phyloP scores from a whole-genome alignment of 1,140 invertebrate genomes.

The Zophobas morio region DNA sequence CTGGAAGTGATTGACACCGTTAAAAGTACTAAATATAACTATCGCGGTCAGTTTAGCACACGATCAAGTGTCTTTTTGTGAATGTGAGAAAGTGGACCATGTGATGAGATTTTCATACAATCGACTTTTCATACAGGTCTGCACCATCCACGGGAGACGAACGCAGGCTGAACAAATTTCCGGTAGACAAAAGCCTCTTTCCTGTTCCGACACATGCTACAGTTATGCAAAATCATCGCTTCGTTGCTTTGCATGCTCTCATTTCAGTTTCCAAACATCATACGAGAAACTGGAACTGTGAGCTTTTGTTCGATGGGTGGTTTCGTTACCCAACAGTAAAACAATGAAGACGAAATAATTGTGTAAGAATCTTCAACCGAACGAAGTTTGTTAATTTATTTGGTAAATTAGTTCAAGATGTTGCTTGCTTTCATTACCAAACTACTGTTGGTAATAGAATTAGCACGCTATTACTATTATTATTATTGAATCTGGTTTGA shows the following conservation, averaged over 20 bases:
- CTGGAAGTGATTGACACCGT: slow-evolving; percentile 34
- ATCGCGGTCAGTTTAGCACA: slow-evolving; percentile 11
- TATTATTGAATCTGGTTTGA: too few relatives aligned
- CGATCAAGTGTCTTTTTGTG: slow-evolving; percentile 18
- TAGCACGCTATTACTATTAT: too few relatives aligned
- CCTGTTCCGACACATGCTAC: slow-evolving; percentile 33
- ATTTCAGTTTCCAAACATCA: slow-evolving; percentile 4
- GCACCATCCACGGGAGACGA: slow-evolving; percentile 20
- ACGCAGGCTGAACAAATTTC: slow-evolving; percentile 15
- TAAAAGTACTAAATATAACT: slow-evolving; percentile 27
- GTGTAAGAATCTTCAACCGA: too few relatives aligned
- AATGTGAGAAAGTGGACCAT: slow-evolving; percentile 19
- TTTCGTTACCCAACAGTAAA: background rate
- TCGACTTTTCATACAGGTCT: background rate
- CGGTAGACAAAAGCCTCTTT: slow-evolving; percentile 33
- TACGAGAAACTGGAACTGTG: slow-evolving; percentile 1
- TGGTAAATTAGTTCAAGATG: background rate
- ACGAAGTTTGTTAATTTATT: too few relatives aligned
- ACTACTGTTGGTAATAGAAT: too few relatives aligned
- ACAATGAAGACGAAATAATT: background rate
- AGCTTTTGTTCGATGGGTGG: background rate
- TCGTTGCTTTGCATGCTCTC: slow-evolving; percentile 38
- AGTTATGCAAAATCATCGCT: slow-evolving; percentile 36
- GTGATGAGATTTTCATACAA: slow-evolving; percentile 20
- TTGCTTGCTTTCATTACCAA: background rate